phyloP scores from a whole-genome alignment of 1,140 invertebrate genomes.

The Drosophila cardini region DNA sequence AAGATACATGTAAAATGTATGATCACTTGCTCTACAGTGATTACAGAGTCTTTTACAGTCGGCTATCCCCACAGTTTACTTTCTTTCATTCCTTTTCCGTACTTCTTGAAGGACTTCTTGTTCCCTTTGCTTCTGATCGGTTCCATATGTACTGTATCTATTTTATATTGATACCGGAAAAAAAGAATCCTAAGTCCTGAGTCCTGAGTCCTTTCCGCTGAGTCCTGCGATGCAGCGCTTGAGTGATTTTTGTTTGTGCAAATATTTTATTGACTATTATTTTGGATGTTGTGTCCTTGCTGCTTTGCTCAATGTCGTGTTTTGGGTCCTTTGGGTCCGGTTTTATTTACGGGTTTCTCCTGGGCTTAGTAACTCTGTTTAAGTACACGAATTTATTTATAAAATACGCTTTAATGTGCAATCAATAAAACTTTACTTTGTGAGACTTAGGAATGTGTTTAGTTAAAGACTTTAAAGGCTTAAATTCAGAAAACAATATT shows the following conservation, averaged over 20 bases:
- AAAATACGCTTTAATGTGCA: not conserved
- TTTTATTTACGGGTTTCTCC: slow-evolving; percentile 25
- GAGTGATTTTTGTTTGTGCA: slow-evolving; percentile 71
- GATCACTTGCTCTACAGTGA: no score
- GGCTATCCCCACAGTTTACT: not conserved
- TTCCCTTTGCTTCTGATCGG: not conserved
- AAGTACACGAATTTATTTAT: slow-evolving; percentile 9
- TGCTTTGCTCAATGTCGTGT: not conserved
- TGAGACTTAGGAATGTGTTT: not conserved
- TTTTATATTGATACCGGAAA: slow-evolving; percentile 42
- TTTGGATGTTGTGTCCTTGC: slow-evolving; percentile 52
- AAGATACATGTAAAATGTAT: no score
- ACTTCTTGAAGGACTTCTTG: slow-evolving; percentile 1
- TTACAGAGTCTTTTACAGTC: no score
- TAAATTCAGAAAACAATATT: no score
- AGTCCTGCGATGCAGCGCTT: slow-evolving; percentile 51
- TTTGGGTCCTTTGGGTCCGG: slow-evolving; percentile 12
- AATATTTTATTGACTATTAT: slow-evolving; percentile 83
- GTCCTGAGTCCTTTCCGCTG: not conserved
- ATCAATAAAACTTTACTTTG: not conserved
- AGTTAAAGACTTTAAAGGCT: no score
- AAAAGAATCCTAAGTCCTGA: slow-evolving; percentile 43
- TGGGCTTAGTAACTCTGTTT: slow-evolving; percentile 1
- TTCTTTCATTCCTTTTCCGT: not conserved
- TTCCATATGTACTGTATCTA: slow-evolving; percentile 17